Base-by-base conservation (phyloP, 2,113 vertebrate genomes). In the Paramormyrops kingsleyae region DNA sequence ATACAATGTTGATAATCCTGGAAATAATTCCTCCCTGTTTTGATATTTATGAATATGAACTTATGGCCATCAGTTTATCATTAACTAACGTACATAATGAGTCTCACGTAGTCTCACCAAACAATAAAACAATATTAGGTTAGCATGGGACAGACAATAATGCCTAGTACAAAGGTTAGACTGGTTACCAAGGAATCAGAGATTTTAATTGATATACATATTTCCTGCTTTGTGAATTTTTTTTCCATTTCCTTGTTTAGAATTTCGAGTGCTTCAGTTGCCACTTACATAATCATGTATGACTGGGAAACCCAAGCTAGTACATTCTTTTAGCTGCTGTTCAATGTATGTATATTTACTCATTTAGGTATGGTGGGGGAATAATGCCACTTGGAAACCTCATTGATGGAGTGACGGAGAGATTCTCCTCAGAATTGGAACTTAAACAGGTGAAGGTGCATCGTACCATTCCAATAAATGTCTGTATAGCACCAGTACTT, bases 361-460 rank as follows among this genome's bases (percentile, higher is more conserved):
- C 2, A 10, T 91, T 92, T 95, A 96, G 94, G 87, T 94, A 93
- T 0, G 93, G 94, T 0, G 91, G 92, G 0, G 96, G 97, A 1
- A 91, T 90, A 15, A 96, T 96, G 92, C 96, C 96, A 87, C 96
- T 97, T 91, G 93, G 95, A 24, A 56, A 46, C 27, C 93, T 99
- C 92, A 96, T 99, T 39, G 50, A 46, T 0, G n/a, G 42, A 0
- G 96, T 98, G 90, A 96, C 97, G 0, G 90, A 92, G 42, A 93
- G 98, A n/a, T 99, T 99, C 88, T 95, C 96, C 27, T 92, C 96
- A 0, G 92, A 95, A 0, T 96, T 95, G 17, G 97, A 99, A 87
- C 96, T 99, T 74, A 39, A 95, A 0, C 95, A 99, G 98, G 99
- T 99, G 94, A 96, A 93, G 83, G 52, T 9, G 3, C 42, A 8